Evolutionary conservation across 2,113 vertebrate genomes (phyloP), one percentile per base, ranked within the genome.

Genomic region (Paralichthys olivaceus): DNA sequence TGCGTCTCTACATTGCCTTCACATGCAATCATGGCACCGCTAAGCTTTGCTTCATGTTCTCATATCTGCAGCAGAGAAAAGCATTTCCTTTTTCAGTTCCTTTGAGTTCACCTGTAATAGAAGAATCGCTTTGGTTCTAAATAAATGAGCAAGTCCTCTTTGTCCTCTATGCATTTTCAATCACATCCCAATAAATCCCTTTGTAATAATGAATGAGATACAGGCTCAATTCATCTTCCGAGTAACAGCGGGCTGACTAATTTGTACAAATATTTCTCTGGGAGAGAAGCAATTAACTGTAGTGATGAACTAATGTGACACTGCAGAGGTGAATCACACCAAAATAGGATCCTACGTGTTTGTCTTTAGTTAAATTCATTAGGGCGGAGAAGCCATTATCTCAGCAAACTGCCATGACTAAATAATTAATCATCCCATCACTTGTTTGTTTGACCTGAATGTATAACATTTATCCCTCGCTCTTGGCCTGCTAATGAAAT

Each of bases 381-480:
- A 89, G 70, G 79, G 81, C 26, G 20, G 69, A 85, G 67, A 86
- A 88, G 86, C 83, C 80, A 92, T 92, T 92, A 90, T 90, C 82
- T 91, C 77, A 61, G 88, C 87, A 89, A 92, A 91, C 84, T 81
- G 80, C 84, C 75, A 65, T 13, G 32, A 76, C 85, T 93, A 80
- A 93, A 93, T 93, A 93, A 93, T 93, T 92, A 91, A 93, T 91
- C 87, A 85, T 83, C 65, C 79, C 67, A 91, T 93, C 88, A 90
- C 57, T 80, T 87, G 87, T 89, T 91, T 93, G 82, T 93, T 91
- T 91, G 90, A 91, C 87, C 90, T 29, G 75, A 81, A 83, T 85
- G 84, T 89, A 73, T 82, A 88, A 86, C 86, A 89, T 85, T 90
- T 84, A 85, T 89, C 77, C 80, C 69, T 66, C 29, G 5, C 56